phyloP scores from a whole-genome alignment of 2,888 invertebrate genomes.

The Nephrotoma appendiculata region DNA sequence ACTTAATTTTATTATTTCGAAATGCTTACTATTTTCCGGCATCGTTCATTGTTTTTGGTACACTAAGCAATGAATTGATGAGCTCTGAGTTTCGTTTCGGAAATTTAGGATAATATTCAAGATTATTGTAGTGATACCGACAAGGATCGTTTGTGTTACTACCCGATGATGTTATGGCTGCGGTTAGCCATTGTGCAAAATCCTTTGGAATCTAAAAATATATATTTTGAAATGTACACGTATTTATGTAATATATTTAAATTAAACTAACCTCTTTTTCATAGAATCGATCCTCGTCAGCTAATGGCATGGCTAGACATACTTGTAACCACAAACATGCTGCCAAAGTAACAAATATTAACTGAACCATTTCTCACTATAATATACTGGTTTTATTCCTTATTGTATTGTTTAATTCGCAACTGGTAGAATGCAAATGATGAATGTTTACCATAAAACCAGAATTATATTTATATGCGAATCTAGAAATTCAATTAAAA shows the following conservation, averaged over 20 bases:
- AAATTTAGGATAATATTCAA: constrained; percentile 16
- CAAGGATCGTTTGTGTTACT: constrained; percentile 16
- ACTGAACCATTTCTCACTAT: not conserved
- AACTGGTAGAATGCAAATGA: not conserved
- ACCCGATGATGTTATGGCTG: constrained; percentile 19
- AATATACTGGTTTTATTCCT: not conserved
- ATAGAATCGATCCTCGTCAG: constrained; percentile 28
- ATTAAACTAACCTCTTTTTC: constrained; percentile 23
- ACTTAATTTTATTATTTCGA: not conserved
- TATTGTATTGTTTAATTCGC: not conserved
- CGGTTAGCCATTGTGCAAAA: constrained; percentile 23
- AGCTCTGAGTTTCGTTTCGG: constrained; percentile 56
- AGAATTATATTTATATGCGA: not conserved
- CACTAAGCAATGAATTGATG: constrained; percentile 57
- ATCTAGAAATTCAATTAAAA: not conserved
- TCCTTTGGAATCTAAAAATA: constrained; percentile 21
- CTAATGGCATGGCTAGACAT: constrained; percentile 15
- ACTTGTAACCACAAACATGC: not conserved
- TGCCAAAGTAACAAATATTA: not conserved
- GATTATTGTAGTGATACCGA: constrained; percentile 18
- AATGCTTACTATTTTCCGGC: constrained; percentile 42
- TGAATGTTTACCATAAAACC: not conserved
- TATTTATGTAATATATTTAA: not conserved
- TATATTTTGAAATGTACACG: not conserved
- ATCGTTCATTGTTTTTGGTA: constrained; percentile 60